Conservation (phyloP, 1,140 invertebrate species). For the Leptoteleia sp. region DNA sequence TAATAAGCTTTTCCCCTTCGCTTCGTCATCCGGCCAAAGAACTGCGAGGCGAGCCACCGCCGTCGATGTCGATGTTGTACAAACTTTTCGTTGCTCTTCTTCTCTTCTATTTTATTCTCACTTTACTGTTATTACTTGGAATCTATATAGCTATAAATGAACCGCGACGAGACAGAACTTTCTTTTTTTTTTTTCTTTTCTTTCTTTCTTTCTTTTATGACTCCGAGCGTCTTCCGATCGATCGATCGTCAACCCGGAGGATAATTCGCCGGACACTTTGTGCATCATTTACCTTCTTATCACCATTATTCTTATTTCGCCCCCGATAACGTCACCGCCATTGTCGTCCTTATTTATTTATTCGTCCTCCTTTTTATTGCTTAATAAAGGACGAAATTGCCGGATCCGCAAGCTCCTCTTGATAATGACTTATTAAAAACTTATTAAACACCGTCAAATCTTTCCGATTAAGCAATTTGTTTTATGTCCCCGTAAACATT, state of each 20-base stretch:
- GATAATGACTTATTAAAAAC: too few species aligned
- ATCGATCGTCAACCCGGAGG: constrained; percentile 47
- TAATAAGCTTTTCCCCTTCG: constrained; percentile 63
- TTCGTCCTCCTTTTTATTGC: too few species aligned
- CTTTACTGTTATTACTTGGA: constrained; percentile 63
- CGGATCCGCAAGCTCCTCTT: too few species aligned
- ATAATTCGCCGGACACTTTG: constrained; percentile 38
- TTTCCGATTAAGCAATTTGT: too few species aligned
- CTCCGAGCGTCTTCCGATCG: constrained; percentile 27
- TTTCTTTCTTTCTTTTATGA: constrained; percentile 45
- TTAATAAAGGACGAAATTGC: too few species aligned
- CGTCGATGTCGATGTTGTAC: constrained; percentile 47
- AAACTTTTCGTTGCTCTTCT: constrained; percentile 56
- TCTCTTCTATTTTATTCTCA: constrained; percentile 63
- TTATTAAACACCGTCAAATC: too few species aligned
- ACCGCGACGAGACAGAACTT: constrained; percentile 37
- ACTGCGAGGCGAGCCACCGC: constrained; percentile 48
- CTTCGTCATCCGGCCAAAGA: constrained; percentile 51
- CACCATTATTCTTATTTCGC: too few species aligned
- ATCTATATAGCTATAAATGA: constrained; percentile 39
- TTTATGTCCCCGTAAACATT: too few species aligned
- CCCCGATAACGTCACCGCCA: too few species aligned
- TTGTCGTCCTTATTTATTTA: too few species aligned
- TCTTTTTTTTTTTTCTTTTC: too few species aligned
- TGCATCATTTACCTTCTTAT: constrained; percentile 46